Percentiles rank a stretch among this genome's conserved stretches.
Conservation (phyloP, 2,113 vertebrate species). For the Planiliza haematocheilus region DNA sequence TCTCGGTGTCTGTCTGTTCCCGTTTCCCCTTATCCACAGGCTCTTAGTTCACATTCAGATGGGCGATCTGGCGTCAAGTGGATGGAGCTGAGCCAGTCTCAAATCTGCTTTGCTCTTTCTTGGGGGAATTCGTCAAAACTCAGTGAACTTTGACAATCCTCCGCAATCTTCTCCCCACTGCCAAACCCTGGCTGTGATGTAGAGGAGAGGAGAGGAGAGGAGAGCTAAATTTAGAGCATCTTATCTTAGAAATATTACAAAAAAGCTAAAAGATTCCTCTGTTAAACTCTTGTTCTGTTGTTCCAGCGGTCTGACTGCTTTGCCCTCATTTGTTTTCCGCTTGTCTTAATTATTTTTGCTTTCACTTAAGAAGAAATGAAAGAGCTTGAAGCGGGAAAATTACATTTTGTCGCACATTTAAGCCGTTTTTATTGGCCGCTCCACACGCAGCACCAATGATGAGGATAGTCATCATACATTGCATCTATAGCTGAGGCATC, state of each 20-base stretch:
- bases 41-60: slow-evolving; percentile 61
- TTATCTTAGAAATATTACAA: slow-evolving; percentile 49
- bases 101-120: slow-evolving; percentile 65
- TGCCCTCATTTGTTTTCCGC: background rate
- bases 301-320: slow-evolving; percentile 29
- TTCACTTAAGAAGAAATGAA: background rate
- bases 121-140: slow-evolving; percentile 71
- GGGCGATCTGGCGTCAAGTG: slow-evolving; percentile 47
- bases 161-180: slow-evolving; percentile 39
- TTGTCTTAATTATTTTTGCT: background rate
- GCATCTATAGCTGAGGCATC: slow-evolving; percentile 39
- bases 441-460: slow-evolving; percentile 65
- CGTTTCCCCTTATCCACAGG: slow-evolving; percentile 13
- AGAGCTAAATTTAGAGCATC: slow-evolving; percentile 77
- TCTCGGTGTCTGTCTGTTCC: slow-evolving; percentile 14
- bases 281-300: slow-evolving; percentile 47
- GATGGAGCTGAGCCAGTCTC: slow-evolving; percentile 51
- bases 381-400: background rate
- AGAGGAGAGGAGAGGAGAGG: slow-evolving; percentile 40
- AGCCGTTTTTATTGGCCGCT: slow-evolving; percentile 36
- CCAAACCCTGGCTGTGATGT: slow-evolving; percentile 58
- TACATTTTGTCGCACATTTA: no score
- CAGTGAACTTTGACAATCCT: slow-evolving; percentile 75
- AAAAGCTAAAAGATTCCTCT: slow-evolving; percentile 40
- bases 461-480: slow-evolving; percentile 53